Conservation (phyloP, 2,113 vertebrate species). For the Peucedramus taeniatus region DNA sequence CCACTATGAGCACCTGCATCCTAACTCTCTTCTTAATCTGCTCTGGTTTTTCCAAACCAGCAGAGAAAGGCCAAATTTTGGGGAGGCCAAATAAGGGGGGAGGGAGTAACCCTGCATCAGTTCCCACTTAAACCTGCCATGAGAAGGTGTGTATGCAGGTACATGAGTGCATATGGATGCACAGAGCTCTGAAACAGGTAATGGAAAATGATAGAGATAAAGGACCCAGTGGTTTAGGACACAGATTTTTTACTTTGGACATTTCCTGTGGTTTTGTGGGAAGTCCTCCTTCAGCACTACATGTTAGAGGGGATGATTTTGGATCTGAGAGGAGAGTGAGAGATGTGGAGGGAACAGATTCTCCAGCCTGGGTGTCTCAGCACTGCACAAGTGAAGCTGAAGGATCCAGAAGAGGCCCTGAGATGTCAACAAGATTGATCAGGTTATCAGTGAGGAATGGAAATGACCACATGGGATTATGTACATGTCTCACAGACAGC, state of each 20-base stretch:
- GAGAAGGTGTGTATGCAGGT: rapidly evolving
- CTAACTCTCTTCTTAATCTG: neutral
- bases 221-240: neutral
- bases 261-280: neutral
- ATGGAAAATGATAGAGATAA: neutral
- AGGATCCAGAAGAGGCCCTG: neutral
- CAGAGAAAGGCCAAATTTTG: neutral
- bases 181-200: neutral
- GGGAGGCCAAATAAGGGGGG: neutral
- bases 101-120: neutral
- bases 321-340: neutral
- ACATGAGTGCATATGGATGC: neutral
- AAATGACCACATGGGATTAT: neutral
- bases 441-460: neutral
- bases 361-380: neutral
- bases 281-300: neutral
- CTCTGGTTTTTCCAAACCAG: neutral
- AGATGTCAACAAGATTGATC: neutral
- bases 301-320: neutral
- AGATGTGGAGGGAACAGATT: neutral
- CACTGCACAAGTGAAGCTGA: neutral
- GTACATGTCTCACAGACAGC: rapidly evolving
- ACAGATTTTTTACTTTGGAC: neutral
- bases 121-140: neutral
- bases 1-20: neutral